Base-by-base conservation (phyloP, 1,140 invertebrate genomes). In the Aphaenogaster rudis region DNA sequence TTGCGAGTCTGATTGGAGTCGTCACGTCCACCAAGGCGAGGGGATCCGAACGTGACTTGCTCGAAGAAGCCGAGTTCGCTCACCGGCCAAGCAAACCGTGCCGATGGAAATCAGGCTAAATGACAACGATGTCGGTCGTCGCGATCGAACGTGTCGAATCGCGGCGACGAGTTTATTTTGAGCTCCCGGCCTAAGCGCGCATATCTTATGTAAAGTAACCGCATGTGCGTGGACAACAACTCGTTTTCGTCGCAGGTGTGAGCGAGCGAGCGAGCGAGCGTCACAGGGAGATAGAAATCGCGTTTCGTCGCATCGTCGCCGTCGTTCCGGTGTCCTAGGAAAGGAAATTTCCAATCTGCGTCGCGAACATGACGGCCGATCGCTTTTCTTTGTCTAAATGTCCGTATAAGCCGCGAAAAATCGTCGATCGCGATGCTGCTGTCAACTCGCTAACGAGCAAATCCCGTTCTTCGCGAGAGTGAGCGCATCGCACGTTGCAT, bases 171-270 rank as follows among this genome's bases (percentile, higher is more conserved):
- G 90, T 91, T 88, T 92, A 91, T 92, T 91, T 92, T 87, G 64
- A 91, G 88, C 85, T 76, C 48, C 15, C 69, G 61, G 66, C 77
- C 88, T 92, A 91, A 88, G 88, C 85, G 88, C 80, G 88, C 86
- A 91, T 91, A 90, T 88, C 90, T 91, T 91, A 91, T 91, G 88
- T 91, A 92, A 91, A 91, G 88, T 86, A 82, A 88, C 84, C 90
- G 88, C 86, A 84, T 90, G 86, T 87, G 88, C 86, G 91, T 86
- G 67, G 72, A 91, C 90, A 87, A 86, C 72, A 86, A 86, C 67
- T 87, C 82, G 86, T 82, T 89, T 50, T 63, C 36, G 59, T 45
- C 86, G 84, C 91, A 91, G 86, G 86, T 90, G 90, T 72, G 76
- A 87, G 78, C 59, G 59, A 78, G 21, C 8, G 59, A 78, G 21